Evolutionary conservation across 2,797 vertebrate genomes (phyloP), one percentile per base, ranked within the genome.

Genomic region (Centroberyx gerrardi): DNA sequence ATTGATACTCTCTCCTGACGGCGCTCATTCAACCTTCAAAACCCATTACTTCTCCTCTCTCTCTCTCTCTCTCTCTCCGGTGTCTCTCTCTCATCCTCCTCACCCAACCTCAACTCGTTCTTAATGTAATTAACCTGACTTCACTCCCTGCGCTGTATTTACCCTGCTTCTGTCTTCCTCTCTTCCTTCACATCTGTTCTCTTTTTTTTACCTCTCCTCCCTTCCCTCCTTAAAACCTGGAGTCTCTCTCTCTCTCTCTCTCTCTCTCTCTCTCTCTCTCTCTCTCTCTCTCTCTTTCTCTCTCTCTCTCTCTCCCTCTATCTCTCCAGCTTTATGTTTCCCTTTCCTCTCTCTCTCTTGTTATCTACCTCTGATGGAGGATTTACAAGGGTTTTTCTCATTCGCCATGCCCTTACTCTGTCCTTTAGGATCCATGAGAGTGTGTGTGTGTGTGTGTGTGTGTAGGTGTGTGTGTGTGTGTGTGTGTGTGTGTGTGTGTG

Each of bases 81-180:
- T 9, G 38, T 77, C 72, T 90, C 71, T 9, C n/a, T n/a, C 52
- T 73, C 64, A 4, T 65, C 65, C 56, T 73, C 66, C 48, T 77
- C 67, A 60, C 51, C 29, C 42, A 68, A 17, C 60, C 52, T 79
- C 53, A 72, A 36, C 62, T 80, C 42, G 13, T 66, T 70, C 75
- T 64, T 80, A 79, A 90, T 85, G 76, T 81, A 83, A 87, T 89
- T 88, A 86, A 84, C 81, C 80, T 63, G 67, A 72, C 59, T 74
- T 77, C 36, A 15, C 62, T 72, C 36, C 42, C 46, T 64, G 48
- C 62, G 64, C 64, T 78, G 58, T 51, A 68, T 69, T 69, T 38
- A 80, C 44, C 56, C 68, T 15, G 28, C n/a, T 65, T 61, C 68
- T 56, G 40, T 49, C 48, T 60, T 15, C 61, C 10, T 38, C 33